Evolutionary conservation across 2,113 vertebrate genomes (phyloP).

Genomic region (Triplophysa siluroides): DNA sequence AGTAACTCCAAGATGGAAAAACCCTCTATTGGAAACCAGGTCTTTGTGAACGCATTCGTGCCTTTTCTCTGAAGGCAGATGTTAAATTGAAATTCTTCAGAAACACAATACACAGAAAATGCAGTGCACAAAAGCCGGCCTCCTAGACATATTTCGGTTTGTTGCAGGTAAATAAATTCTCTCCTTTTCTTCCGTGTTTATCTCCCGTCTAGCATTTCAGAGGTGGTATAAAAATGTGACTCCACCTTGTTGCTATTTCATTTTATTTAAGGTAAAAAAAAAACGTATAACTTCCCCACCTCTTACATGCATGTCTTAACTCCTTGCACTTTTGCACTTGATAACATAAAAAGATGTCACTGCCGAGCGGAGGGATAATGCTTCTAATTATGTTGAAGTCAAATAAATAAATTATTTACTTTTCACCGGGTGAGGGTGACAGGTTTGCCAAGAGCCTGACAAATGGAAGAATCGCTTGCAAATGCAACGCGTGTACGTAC

Average conservation of each 20-base stretch:
- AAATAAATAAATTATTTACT: constrained; percentile 78
- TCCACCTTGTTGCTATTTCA: constrained; percentile 68
- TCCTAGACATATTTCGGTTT: constrained; percentile 59
- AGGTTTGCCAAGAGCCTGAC: constrained; percentile 75
- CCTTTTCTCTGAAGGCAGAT: constrained; percentile 51
- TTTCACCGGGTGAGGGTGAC: constrained; percentile 75
- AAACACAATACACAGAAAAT: constrained; percentile 55
- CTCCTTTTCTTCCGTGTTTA: constrained; percentile 53
- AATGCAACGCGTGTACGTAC: constrained; percentile 61
- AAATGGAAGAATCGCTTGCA: constrained; percentile 65
- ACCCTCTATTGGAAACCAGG: no score
- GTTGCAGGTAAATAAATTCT: constrained; percentile 56
- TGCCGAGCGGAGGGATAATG: constrained; percentile 66
- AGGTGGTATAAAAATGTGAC: constrained; percentile 17
- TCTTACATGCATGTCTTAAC: constrained; percentile 69
- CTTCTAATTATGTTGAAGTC: constrained; percentile 79
- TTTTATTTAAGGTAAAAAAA: constrained; percentile 74
- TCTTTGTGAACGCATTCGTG: constrained; percentile 3
- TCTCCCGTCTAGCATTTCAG: constrained; percentile 50
- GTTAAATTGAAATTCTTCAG: constrained; percentile 56
- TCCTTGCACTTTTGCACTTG: constrained; percentile 70
- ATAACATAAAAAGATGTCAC: constrained; percentile 76
- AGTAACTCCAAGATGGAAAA: constrained; percentile 69
- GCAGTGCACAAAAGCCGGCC: constrained; percentile 59
- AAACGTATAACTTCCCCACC: constrained; percentile 65